Conservation (phyloP, 1,140 invertebrate species). For the Megalopta genalis region DNA sequence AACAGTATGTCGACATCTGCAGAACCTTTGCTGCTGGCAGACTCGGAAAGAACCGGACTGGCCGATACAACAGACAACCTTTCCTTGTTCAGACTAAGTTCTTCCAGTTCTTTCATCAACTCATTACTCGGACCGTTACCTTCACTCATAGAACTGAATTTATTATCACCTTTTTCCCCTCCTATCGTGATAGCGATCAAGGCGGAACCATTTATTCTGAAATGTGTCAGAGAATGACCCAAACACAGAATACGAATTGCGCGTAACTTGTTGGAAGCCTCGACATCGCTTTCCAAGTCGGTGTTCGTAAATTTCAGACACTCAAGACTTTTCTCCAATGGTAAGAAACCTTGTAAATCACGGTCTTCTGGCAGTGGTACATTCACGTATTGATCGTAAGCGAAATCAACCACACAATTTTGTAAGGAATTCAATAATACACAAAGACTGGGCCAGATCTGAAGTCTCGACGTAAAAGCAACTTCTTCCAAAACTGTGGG, state of each 20-base stretch:
- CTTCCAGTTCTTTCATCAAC: constrained; percentile 76
- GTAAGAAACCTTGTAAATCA: constrained; percentile 89
- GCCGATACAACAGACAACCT: constrained; percentile 59
- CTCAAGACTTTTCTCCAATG: constrained; percentile 83
- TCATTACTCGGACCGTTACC: constrained; percentile 71
- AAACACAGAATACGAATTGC: constrained; percentile 80
- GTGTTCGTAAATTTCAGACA: constrained; percentile 78
- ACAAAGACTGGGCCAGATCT: constrained; percentile 90
- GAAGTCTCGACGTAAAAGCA: constrained; percentile 84
- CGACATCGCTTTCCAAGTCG: constrained; percentile 65
- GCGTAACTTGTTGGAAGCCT: constrained; percentile 71
- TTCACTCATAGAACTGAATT: constrained; percentile 66
- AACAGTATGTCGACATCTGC: constrained; percentile 64
- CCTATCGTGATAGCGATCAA: constrained; percentile 64
- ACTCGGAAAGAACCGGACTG: constrained; percentile 74
- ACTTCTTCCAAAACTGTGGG: constrained; percentile 81
- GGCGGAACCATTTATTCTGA: constrained; percentile 74
- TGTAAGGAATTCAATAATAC: constrained; percentile 87
- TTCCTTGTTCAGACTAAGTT: constrained; percentile 74
- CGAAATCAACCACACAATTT: constrained; percentile 76
- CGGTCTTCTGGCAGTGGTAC: constrained; percentile 89
- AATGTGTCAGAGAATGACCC: constrained; percentile 78
- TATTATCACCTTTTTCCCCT: constrained; percentile 59
- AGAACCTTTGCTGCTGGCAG: constrained; percentile 72
- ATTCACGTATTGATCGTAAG: constrained; percentile 79